Evolutionary conservation across 1,140 invertebrate genomes (phyloP), one percentile per base, ranked within the genome.

Genomic region (Drosophila sulfurigaster): DNA sequence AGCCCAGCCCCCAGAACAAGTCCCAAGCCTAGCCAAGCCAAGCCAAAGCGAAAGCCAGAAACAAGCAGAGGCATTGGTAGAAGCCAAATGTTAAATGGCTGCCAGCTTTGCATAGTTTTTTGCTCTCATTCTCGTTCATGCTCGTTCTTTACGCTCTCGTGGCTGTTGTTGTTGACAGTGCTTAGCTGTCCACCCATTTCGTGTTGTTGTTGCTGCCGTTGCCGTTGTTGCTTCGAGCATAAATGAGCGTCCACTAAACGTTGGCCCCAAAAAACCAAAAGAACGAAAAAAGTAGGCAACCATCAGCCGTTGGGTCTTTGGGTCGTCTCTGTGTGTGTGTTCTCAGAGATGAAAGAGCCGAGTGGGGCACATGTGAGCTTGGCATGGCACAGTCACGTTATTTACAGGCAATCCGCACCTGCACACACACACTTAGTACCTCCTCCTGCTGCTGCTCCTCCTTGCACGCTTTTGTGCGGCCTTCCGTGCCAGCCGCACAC

Each of bases 101-200:
- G 58, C 49, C 62, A 56, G 81, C 81, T 52, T 81, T 74, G 78
- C 48, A 59, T 49, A 35, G 74, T 82, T 82, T 68, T 69, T 65
- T 62, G 51, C 59, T 62, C 62, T 67, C 41, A 41, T 68, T 63
- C 46, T 66, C 20, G 20, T 25, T 25, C 20, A 25, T 25, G 32
- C 35, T 52, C 63, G 30, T 35, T 45, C 32, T 70, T 62, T 32
- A 32, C 32, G 49, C 38, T 48, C 25, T 32, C 13, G 15, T 56
- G n/a, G 4, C 38, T 41, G 48, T 45, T 74, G 70, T 66, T 76
- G 62, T 67, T 86, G 78, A 69, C 77, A 80, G 63, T 77, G 69
- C 80, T 88, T 87, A 78, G 83, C 80, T 88, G 85, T 89, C 83
- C 80, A 87, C 83, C 83, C 78, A 80, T 89, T 87, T 72, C 80